A percentile compares a stretch with the other conserved stretches of the same genome.
Conservation (phyloP, 1,140 invertebrate species). For the Macrobrachium nipponense region DNA sequence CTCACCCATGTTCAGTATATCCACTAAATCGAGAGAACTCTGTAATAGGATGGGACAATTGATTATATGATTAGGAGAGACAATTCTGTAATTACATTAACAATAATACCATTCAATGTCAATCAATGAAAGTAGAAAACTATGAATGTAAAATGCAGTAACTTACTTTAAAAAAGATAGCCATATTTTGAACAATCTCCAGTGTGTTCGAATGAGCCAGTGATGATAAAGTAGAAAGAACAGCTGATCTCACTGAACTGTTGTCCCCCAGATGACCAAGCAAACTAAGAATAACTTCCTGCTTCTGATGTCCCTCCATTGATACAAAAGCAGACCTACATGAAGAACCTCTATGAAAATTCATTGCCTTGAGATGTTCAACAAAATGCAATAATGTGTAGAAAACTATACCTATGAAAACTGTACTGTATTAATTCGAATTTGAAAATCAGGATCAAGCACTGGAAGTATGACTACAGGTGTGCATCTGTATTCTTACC, state of each 20-base stretch:
- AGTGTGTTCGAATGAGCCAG: slow-evolving; percentile 53
- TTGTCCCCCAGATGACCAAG: slow-evolving; percentile 54
- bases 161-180: slow-evolving; percentile 60
- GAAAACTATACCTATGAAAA: too few relatives aligned
- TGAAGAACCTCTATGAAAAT: background rate
- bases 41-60: background rate
- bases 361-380: background rate
- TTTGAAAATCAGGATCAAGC: background rate
- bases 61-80: background rate
- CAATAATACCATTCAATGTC: background rate
- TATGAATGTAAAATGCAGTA: background rate
- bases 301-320: slow-evolving; percentile 48
- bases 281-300: slow-evolving; percentile 60
- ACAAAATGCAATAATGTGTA: too few relatives aligned
- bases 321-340: slow-evolving; percentile 40
- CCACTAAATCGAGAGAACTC: slow-evolving; percentile 58
- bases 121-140: background rate
- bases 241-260: slow-evolving; percentile 23
- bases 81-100: background rate
- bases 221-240: slow-evolving; percentile 47
- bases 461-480: too few relatives aligned
- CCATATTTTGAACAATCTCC: slow-evolving; percentile 56
- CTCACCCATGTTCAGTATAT: slow-evolving; percentile 51
- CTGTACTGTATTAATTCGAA: background rate
- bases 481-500: background rate